Conservation (phyloP, 2,113 vertebrate species). For the Corvus moneduloides region DNA sequence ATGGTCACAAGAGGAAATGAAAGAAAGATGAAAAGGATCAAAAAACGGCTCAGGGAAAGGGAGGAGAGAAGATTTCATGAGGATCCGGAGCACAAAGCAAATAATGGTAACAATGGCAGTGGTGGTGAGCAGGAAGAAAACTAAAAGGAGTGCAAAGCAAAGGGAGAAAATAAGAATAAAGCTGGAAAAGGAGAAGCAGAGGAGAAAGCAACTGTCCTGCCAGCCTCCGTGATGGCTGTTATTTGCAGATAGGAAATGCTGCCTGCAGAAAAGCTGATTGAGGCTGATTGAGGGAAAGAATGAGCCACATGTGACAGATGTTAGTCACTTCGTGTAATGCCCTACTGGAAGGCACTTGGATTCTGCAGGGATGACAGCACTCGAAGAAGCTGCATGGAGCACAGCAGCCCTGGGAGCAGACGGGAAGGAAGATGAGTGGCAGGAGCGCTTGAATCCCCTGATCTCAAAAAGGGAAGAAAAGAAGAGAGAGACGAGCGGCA, state of each 20-base stretch:
- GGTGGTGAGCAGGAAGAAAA: background rate
- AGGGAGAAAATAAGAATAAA: background rate
- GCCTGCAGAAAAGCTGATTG: constrained; percentile 59
- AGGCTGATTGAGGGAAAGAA: constrained; percentile 62
- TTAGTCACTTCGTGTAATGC: constrained; percentile 15
- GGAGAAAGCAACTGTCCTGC: background rate
- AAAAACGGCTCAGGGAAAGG: background rate
- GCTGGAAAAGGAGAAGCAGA: background rate
- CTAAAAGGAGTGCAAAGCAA: background rate
- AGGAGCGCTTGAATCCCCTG: background rate
- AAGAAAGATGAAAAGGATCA: background rate
- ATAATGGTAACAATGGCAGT: background rate
- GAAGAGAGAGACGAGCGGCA: background rate
- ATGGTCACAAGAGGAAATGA: background rate
- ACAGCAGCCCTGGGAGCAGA: background rate
- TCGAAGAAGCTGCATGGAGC: background rate
- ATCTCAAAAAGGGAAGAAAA: background rate
- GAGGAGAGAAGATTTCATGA: background rate
- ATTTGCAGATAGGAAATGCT: constrained; percentile 42
- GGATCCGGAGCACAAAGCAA: background rate
- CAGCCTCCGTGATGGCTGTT: background rate
- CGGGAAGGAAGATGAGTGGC: background rate
- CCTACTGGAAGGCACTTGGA: constrained; percentile 38
- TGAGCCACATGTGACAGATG: constrained; percentile 58
- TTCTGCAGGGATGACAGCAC: constrained; percentile 35